Percentiles rank a stretch among this genome's conserved stretches.
Conservation (phyloP, 2,888 invertebrate genomes). For the Podabrus alpinus region DNA sequence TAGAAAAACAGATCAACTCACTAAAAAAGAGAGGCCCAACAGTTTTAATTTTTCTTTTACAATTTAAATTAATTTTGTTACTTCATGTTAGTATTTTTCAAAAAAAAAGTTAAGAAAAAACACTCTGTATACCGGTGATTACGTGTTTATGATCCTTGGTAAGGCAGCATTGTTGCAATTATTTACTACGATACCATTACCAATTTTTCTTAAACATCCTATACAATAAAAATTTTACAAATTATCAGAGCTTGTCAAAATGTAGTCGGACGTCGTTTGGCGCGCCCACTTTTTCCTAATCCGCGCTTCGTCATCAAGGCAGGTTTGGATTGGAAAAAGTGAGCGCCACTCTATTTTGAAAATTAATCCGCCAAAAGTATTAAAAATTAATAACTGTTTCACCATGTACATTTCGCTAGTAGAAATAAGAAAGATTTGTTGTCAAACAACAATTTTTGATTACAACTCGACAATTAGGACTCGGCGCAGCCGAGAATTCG, state of each 20-base stretch:
- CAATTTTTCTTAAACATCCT: background rate
- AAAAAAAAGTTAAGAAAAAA: background rate
- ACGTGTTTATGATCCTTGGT: background rate
- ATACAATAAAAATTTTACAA: background rate
- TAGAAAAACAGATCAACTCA: conserved; percentile 17
- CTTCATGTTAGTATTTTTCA: background rate
- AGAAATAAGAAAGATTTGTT: background rate
- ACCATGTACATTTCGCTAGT: background rate
- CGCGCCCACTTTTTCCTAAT: no score
- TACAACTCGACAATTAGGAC: background rate
- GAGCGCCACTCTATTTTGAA: background rate
- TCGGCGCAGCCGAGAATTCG: no score
- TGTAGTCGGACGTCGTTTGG: no score
- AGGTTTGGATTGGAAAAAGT: background rate
- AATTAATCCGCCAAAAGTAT: background rate
- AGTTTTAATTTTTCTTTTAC: background rate
- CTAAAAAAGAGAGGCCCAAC: background rate
- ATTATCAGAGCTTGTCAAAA: background rate
- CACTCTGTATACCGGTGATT: background rate
- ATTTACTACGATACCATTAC: background rate
- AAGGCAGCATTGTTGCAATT: background rate
- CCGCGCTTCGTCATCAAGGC: no score
- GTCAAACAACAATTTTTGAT: background rate
- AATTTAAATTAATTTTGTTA: background rate
- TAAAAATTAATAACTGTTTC: background rate